Evolutionary conservation across 2,797 vertebrate genomes (phyloP).

Genomic region (Sebastes matsubarae): DNA sequence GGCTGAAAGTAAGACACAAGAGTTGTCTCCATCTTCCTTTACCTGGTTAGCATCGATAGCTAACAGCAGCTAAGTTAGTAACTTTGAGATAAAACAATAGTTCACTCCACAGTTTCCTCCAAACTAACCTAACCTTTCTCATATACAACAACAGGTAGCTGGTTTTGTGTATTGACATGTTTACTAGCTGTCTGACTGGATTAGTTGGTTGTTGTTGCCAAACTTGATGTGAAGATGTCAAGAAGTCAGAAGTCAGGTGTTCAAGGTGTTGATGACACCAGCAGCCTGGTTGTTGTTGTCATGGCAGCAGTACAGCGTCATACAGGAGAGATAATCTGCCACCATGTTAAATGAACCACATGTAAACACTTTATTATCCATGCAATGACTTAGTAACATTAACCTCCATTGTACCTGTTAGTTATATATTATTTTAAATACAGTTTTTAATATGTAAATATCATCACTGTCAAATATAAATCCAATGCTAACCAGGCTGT

Average conservation of each 20-base stretch:
- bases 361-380: not conserved
- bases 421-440: too few species aligned
- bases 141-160: rapidly evolving
- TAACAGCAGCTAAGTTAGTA: slow-evolving; percentile 32
- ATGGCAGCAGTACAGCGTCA: slow-evolving; percentile 18
- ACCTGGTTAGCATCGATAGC: slow-evolving; percentile 14
- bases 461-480: too few species aligned
- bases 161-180: not conserved
- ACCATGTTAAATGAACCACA: not conserved
- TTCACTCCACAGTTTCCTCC: not conserved
- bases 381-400: not conserved
- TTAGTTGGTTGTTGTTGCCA: not conserved
- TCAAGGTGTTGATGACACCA: slow-evolving; percentile 17
- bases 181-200: not conserved
- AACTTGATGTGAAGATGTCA: not conserved
- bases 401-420: not conserved
- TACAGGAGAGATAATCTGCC: not conserved
- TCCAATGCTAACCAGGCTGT: too few species aligned
- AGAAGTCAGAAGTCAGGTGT: too few species aligned
- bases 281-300: slow-evolving; percentile 27
- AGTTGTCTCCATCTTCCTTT: not conserved
- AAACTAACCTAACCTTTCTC: too few species aligned
- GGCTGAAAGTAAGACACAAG: slow-evolving; percentile 34
- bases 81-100: not conserved
- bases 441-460: too few species aligned